A percentile compares a stretch with the other conserved stretches of the same genome.
These are phyloP conservation scores for Shinisaurus crocodilurus DNA, from an alignment of 2,113 vertebrate genomes.

Conservation along the genomic window DNA sequence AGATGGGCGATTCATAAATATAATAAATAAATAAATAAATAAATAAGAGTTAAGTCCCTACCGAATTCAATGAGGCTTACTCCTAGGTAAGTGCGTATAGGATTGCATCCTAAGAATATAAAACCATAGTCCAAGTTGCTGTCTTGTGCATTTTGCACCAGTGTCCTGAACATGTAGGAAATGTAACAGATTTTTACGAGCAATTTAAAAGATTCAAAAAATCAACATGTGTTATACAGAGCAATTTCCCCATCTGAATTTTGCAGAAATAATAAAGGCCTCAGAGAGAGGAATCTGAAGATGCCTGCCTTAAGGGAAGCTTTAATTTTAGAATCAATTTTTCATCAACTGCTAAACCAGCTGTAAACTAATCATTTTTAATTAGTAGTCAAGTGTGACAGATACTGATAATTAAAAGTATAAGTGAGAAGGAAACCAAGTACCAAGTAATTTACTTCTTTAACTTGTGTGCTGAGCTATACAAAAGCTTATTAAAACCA, in stretches of 20 bases:
- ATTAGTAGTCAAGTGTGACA: constrained; percentile 37
- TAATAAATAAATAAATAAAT: no score
- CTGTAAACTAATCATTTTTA: constrained; percentile 42
- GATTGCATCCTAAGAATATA: neutral
- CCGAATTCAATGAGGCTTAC: neutral
- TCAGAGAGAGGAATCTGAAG: constrained; percentile 29
- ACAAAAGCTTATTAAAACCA: constrained; percentile 18
- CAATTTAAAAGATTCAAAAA: neutral
- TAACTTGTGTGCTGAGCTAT: constrained; percentile 11
- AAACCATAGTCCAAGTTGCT: neutral
- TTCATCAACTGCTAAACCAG: constrained; percentile 37
- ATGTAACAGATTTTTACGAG: neutral
- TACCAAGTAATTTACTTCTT: constrained; percentile 35
- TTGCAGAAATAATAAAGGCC: constrained; percentile 40
- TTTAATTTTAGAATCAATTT: constrained; percentile 47
- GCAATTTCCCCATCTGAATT: neutral
- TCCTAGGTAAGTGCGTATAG: neutral
- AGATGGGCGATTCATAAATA: no score
- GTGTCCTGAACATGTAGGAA: neutral
- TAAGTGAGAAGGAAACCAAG: constrained; percentile 37
- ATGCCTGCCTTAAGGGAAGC: constrained; percentile 41
- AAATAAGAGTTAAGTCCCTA: no score
- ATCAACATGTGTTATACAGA: neutral
- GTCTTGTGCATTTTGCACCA: neutral
- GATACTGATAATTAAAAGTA: constrained; percentile 33